A percentile compares a stretch with the other conserved stretches of the same genome.
These are phyloP conservation scores for Cepaea nemoralis DNA, from an alignment of 1,140 invertebrate species.

Conservation along the genomic window DNA sequence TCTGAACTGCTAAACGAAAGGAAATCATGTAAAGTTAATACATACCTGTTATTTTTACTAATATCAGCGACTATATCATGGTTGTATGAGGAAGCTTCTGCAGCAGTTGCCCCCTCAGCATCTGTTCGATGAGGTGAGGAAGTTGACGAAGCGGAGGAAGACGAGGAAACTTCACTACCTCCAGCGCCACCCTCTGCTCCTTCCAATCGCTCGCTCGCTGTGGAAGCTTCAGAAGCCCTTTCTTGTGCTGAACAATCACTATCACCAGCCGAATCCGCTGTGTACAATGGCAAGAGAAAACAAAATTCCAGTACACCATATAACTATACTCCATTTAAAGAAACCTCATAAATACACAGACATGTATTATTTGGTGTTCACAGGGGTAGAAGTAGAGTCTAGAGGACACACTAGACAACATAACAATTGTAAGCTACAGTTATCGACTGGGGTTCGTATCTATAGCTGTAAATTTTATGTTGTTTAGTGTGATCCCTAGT, in stretches of 20 bases:
- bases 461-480: no score
- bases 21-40: no score
- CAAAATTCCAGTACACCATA: no score
- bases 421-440: no score
- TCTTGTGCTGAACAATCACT: neutral
- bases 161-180: conserved; percentile 30
- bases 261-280: neutral
- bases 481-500: no score
- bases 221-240: conserved; percentile 11
- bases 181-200: conserved; percentile 29
- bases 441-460: no score
- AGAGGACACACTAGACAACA: no score
- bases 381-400: no score
- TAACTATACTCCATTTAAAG: no score
- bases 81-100: conserved; percentile 26
- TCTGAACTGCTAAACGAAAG: no score
- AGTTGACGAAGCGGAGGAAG: conserved; percentile 17
- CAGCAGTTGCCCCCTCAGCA: conserved; percentile 21
- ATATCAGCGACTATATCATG: conserved; percentile 45
- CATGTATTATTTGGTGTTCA: no score
- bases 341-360: no score
- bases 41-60: conserved; percentile 49
- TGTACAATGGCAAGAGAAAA: neutral
- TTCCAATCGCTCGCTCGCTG: conserved; percentile 21
- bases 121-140: conserved; percentile 2